Conservation (phyloP, 1,140 invertebrate genomes). For the Archivesica marissinica region DNA sequence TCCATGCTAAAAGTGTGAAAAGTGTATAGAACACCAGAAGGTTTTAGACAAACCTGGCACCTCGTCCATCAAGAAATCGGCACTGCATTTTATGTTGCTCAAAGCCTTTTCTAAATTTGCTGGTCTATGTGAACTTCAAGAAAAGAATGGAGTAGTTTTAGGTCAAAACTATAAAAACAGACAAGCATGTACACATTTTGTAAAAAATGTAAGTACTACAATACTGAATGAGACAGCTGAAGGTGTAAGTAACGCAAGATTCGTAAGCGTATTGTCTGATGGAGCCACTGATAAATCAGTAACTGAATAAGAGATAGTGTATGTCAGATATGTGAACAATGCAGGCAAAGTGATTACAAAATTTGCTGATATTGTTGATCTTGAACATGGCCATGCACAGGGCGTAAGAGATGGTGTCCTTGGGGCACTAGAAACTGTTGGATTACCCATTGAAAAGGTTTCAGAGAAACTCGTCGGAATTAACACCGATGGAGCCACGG, state of each 20-base stretch:
- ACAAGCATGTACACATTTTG: neutral
- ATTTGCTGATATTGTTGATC: neutral
- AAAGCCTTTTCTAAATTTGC: neutral
- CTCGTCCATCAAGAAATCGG: neutral
- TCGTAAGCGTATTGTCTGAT: neutral
- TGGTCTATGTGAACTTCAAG: neutral
- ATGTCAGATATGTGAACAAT: conserved; percentile 12
- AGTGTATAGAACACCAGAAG: neutral
- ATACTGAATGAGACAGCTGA: neutral
- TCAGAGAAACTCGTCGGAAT: neutral
- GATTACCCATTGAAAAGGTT: neutral
- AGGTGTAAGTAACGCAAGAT: neutral
- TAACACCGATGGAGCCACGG: conserved; percentile 25
- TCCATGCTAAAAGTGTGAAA: neutral
- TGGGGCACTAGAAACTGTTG: neutral
- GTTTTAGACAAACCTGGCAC: neutral
- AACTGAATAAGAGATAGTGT: conserved; percentile 13
- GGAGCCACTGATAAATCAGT: neutral
- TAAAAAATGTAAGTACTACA: too few species aligned
- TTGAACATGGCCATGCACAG: conserved; percentile 16
- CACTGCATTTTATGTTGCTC: neutral
- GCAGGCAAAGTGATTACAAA: neutral
- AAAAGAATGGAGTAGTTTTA: neutral
- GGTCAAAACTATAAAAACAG: neutral
- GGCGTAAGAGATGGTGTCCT: conserved; percentile 2